phyloP scores from a whole-genome alignment of 2,888 invertebrate species.

The Cephus rjabovi region DNA sequence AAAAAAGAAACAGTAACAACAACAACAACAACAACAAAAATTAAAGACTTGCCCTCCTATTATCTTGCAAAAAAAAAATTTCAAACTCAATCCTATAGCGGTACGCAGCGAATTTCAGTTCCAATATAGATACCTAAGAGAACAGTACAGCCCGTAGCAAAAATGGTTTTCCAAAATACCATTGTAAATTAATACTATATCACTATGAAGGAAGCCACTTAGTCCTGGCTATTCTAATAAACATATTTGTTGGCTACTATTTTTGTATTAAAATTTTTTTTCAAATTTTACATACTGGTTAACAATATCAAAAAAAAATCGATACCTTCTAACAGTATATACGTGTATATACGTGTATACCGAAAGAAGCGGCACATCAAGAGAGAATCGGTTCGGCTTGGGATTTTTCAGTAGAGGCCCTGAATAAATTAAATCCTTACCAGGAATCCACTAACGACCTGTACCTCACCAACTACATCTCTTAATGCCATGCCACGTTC shows the following conservation, averaged over 20 bases:
- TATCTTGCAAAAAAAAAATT: neutral
- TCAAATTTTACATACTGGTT: neutral
- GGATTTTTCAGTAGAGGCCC: conserved; percentile 17
- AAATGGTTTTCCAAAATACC: no score
- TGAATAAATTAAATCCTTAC: conserved; percentile 60
- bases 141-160: neutral
- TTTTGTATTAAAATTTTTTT: neutral
- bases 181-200: no score
- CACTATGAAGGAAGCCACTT: no score
- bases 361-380: neutral
- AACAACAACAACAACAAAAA: conserved; percentile 17
- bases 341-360: neutral
- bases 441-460: conserved; percentile 57
- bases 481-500: conserved; percentile 33
- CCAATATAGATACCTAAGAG: neutral
- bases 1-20: conserved; percentile 1
- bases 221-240: no score
- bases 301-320: neutral
- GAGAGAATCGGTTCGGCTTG: neutral
- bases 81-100: neutral
- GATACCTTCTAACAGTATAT: neutral
- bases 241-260: no score
- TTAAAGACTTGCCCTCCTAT: conserved; percentile 1
- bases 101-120: neutral
- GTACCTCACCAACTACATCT: conserved; percentile 38